Evolutionary conservation across 2,113 vertebrate genomes (phyloP).

Genomic region (Heterochromis multidens): DNA sequence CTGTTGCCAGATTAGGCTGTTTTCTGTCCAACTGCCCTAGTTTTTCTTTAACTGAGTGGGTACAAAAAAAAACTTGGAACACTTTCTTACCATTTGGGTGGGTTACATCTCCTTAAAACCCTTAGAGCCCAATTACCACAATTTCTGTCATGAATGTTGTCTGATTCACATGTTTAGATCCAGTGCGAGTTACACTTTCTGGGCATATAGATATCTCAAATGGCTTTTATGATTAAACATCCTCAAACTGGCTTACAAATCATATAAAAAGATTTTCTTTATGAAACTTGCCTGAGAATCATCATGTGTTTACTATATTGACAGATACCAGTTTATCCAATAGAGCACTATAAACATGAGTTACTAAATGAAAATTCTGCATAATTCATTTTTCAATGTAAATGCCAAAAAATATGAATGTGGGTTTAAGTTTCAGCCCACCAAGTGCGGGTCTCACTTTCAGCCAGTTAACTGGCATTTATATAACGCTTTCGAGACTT

Average conservation of each 20-base stretch:
- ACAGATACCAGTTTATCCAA: neutral
- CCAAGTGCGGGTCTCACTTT: no score
- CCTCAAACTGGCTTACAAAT: neutral
- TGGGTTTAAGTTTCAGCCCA: no score
- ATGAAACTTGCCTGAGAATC: neutral
- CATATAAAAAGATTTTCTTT: neutral
- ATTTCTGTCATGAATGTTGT: neutral
- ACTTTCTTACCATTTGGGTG: neutral
- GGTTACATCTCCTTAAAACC: neutral
- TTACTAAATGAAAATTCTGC: neutral
- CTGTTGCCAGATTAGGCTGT: neutral
- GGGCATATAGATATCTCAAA: neutral
- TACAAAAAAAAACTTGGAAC: neutral
- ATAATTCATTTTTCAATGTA: neutral
- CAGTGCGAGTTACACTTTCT: neutral
- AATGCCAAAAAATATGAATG: no score
- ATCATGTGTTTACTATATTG: neutral
- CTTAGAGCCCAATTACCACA: neutral
- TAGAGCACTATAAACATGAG: neutral
- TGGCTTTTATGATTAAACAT: neutral
- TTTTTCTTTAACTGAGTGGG: neutral
- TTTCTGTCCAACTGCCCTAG: slow-evolving; percentile 10
- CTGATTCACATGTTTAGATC: neutral
- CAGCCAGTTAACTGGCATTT: no score
- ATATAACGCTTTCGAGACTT: no score